These are phyloP conservation scores for Epizoanthus rinbou DNA, from an alignment of 92 coral and sea anemone genomes.

Conservation along the genomic window DNA sequence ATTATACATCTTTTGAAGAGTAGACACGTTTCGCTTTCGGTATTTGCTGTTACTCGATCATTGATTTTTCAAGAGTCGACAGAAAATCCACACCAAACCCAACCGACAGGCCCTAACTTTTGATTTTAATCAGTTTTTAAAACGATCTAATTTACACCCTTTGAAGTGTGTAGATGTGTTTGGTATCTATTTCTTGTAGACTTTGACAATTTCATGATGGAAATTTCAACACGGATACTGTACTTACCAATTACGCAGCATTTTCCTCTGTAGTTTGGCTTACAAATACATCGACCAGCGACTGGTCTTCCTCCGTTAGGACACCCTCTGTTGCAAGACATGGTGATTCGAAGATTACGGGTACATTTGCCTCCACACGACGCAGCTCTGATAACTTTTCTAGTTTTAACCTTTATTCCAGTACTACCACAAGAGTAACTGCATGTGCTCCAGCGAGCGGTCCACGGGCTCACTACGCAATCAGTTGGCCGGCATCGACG, in stretches of 20 bases:
- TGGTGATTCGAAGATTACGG: background rate
- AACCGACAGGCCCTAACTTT: too few relatives aligned
- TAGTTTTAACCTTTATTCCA: slow-evolving; percentile 2
- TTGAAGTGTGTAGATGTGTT: too few relatives aligned
- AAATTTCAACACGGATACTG: background rate
- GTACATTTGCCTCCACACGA: slow-evolving; percentile 20
- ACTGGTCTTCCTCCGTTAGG: slow-evolving; percentile 29
- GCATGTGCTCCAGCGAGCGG: slow-evolving; percentile 6
- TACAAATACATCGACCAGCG: slow-evolving; percentile 33
- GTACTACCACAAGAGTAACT: slow-evolving; percentile 28
- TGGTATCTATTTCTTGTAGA: too few relatives aligned
- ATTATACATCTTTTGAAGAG: too few relatives aligned
- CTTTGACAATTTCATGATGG: too few relatives aligned
- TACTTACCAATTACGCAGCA: slow-evolving; percentile 33
- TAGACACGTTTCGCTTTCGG: too few relatives aligned
- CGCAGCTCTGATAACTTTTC: background rate
- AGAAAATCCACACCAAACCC: too few relatives aligned
- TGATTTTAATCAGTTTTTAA: too few relatives aligned
- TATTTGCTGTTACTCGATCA: too few relatives aligned
- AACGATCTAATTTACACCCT: too few relatives aligned
- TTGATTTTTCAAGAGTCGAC: too few relatives aligned
- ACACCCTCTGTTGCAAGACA: slow-evolving; percentile 27
- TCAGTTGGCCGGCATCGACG: background rate
- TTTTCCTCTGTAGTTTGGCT: slow-evolving; percentile 16
- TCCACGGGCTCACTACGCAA: slow-evolving; percentile 26